phyloP scores from a whole-genome alignment of 2,888 invertebrate genomes.

The Pinctada fucata region DNA sequence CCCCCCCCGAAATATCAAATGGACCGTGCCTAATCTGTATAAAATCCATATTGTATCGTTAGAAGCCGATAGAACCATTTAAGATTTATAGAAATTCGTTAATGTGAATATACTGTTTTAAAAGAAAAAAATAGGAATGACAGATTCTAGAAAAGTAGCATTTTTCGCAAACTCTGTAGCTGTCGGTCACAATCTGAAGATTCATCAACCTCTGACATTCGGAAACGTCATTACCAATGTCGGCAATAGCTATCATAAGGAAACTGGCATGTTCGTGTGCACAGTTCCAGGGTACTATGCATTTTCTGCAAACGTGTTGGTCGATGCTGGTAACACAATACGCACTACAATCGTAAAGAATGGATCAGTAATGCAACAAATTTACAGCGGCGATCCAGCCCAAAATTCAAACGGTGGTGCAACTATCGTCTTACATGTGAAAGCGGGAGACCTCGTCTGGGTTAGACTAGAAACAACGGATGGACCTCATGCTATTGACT shows the following conservation, averaged over 20 bases:
- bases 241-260: background rate
- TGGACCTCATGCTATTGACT: background rate
- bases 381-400: conserved; percentile 4
- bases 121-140: too few relatives aligned
- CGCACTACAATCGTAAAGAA: background rate
- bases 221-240: conserved; percentile 1
- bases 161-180: background rate
- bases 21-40: too few relatives aligned
- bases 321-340: background rate
- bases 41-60: too few relatives aligned
- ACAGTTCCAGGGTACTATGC: too few relatives aligned
- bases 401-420: conserved; percentile 7
- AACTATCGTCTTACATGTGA: background rate
- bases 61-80: too few relatives aligned
- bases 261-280: background rate
- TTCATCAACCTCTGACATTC: conserved; percentile 2
- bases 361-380: background rate
- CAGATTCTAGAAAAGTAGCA: background rate
- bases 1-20: too few relatives aligned
- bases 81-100: too few relatives aligned
- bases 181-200: background rate
- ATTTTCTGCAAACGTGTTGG: too few relatives aligned
- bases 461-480: background rate
- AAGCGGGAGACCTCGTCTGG: conserved; percentile 16
- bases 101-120: too few relatives aligned